These are phyloP conservation scores for Aphelenchoides besseyi DNA, from an alignment of 1,140 invertebrate genomes.

Conservation along the genomic window DNA sequence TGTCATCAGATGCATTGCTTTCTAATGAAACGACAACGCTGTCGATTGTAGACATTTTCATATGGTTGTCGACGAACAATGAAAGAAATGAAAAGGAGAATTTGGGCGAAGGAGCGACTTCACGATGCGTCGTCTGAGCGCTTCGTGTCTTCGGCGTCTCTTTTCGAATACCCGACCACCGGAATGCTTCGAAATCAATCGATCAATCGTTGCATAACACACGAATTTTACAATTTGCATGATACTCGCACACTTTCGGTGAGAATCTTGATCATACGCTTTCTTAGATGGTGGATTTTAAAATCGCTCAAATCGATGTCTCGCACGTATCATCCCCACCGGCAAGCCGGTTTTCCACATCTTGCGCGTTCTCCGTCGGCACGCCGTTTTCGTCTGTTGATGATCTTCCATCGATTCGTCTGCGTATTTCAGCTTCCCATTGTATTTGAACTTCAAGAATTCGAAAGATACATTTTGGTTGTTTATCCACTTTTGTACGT, in stretches of 20 bases:
- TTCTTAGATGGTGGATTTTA: too few relatives aligned
- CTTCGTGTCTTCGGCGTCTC: not conserved
- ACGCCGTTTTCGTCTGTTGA: not conserved
- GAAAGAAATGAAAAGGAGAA: not conserved
- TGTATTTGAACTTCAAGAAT: not conserved
- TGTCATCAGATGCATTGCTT: not conserved
- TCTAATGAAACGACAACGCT: not conserved
- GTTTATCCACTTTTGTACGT: too few relatives aligned
- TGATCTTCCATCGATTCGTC: not conserved
- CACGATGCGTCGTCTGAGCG: not conserved
- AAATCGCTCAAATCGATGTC: not conserved
- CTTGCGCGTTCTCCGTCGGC: not conserved
- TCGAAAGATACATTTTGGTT: too few relatives aligned
- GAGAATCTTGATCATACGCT: too few relatives aligned
- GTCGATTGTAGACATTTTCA: constrained; percentile 1
- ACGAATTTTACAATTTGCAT: not conserved
- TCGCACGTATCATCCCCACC: not conserved
- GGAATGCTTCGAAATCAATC: not conserved
- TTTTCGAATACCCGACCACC: not conserved
- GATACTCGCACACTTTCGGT: too few relatives aligned
- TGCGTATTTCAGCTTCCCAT: not conserved
- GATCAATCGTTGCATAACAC: not conserved
- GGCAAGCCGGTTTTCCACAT: constrained; percentile 4
- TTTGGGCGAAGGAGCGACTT: not conserved
- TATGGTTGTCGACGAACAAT: constrained; percentile 2